Base-by-base conservation (phyloP, 2,797 vertebrate species). In the Vespertilio murinus region DNA sequence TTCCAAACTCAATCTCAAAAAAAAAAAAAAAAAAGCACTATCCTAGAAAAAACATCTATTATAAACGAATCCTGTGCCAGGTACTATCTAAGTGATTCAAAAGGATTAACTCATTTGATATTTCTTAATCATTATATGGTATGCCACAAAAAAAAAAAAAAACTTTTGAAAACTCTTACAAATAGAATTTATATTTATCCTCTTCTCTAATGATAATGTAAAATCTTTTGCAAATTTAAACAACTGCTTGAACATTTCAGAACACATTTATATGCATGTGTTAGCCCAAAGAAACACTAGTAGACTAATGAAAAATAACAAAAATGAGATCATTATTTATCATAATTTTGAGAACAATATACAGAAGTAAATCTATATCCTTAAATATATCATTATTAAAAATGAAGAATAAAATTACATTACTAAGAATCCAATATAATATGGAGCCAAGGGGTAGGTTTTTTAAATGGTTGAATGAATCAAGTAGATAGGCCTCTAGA, bases 301-400 rank as follows among this genome's bases (percentile, higher is more conserved):
- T 10, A 91, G 47, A 74, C 33, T 84, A 90, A 94, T 82, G 70
- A 82, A 85, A 94, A 91, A 75, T 78, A 80, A 93, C 70, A 91
- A 89, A 94, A 91, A 67, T 77, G 67, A 84, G 40, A 94, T 35
- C 52, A 80, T 33, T 20, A 67, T 73, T 91, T 91, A 70, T 59
- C 33, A 95, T 86, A 92, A 89, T 49, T 69, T 93, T 92, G 77
- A 96, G n/a, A 95, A 56, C 30, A 93, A 16, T 88, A 92, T 95
- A 94, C 81, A 95, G 38, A 90, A 94, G n/a, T 93, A 90, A 94
- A 93, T 90, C 84, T n/a, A 69, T 90, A 90, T 84, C 14, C 38
- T 88, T 91, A 94, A 90, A 89, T 93, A 90, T 80, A 93, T 94
- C 69, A 92, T 89, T 82, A 93, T 95, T 96, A 96, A 96, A 92